A percentile compares a stretch with the other conserved stretches of the same genome.
Evolutionary conservation across 2,888 invertebrate genomes (phyloP).

Genomic region (Parnassius mnemosyne): DNA sequence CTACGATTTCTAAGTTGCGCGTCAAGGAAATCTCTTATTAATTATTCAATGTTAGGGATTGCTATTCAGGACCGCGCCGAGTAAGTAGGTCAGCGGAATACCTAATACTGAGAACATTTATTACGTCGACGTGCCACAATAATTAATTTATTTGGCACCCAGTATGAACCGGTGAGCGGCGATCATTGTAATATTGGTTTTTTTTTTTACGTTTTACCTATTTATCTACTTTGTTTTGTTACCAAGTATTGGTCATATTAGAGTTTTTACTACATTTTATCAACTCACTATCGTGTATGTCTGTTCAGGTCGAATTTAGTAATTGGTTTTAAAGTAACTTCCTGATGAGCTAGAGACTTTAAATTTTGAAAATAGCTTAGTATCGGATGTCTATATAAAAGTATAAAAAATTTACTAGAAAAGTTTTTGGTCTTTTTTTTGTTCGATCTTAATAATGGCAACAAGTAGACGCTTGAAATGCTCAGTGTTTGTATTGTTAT

Average conservation of each 20-base stretch:
- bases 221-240: background rate
- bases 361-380: too few relatives aligned
- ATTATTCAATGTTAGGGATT: slow-evolving; percentile 27
- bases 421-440: too few relatives aligned
- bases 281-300: too few relatives aligned
- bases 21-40: slow-evolving; percentile 27
- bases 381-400: too few relatives aligned
- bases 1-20: slow-evolving; percentile 22
- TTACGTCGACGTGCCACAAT: slow-evolving; percentile 24
- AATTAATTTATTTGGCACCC: slow-evolving; percentile 27
- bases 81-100: slow-evolving; percentile 32
- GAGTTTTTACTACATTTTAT: too few relatives aligned
- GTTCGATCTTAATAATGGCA: too few relatives aligned
- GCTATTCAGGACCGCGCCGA: slow-evolving; percentile 21
- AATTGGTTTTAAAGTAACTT: too few relatives aligned
- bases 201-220: slow-evolving; percentile 8
- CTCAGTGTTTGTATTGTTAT: too few relatives aligned
- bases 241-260: background rate
- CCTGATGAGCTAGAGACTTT: too few relatives aligned
- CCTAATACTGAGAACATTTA: slow-evolving; percentile 22
- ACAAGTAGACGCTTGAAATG: too few relatives aligned
- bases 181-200: slow-evolving; percentile 16
- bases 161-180: slow-evolving; percentile 9
- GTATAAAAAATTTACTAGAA: too few relatives aligned
- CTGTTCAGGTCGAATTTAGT: too few relatives aligned